Evolutionary conservation across 2,888 invertebrate species (phyloP).

Genomic region (Neoascia interrupta): DNA sequence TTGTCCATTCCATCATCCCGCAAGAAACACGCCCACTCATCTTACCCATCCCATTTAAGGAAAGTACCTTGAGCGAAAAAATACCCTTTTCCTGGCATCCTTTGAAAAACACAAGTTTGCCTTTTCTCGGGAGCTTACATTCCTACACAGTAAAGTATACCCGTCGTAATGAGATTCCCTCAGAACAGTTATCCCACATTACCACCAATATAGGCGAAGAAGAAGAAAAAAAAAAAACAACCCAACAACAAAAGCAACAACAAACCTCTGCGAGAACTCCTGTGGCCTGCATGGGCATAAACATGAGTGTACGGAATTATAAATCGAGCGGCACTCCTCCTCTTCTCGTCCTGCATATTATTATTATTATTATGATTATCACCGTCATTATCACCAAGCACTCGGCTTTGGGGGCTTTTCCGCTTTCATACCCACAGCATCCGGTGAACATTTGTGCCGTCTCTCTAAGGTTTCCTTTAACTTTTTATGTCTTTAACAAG

Average conservation of each 20-base stretch:
- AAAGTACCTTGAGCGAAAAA: background rate
- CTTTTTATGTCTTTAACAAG: conserved; percentile 44
- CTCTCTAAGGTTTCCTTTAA: conserved; percentile 24
- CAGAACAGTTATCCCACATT: conserved; percentile 22
- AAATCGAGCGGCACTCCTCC: conserved; percentile 41
- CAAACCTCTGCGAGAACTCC: conserved; percentile 7
- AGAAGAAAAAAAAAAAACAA: background rate
- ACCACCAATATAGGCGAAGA: background rate
- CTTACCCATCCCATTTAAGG: background rate
- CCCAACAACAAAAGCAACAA: too few relatives aligned
- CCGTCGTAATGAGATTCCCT: conserved; percentile 35
- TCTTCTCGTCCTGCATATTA: conserved; percentile 50
- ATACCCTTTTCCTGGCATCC: conserved; percentile 18
- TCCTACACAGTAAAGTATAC: conserved; percentile 9
- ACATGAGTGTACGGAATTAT: conserved; percentile 58
- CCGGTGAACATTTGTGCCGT: conserved; percentile 34
- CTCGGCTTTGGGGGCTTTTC: conserved; percentile 52
- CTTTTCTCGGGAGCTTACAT: conserved; percentile 41
- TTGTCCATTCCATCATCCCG: conserved; percentile 11
- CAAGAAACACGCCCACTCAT: conserved; percentile 27
- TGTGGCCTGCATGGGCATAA: conserved; percentile 51
- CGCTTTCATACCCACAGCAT: conserved; percentile 46
- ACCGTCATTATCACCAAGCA: conserved; percentile 56
- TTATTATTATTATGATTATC: conserved; percentile 60
- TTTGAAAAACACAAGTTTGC: conserved; percentile 33